Percentiles rank a stretch among this genome's conserved stretches.
phyloP scores from a whole-genome alignment of 2,113 vertebrate species.

The Setophaga kirtlandii region DNA sequence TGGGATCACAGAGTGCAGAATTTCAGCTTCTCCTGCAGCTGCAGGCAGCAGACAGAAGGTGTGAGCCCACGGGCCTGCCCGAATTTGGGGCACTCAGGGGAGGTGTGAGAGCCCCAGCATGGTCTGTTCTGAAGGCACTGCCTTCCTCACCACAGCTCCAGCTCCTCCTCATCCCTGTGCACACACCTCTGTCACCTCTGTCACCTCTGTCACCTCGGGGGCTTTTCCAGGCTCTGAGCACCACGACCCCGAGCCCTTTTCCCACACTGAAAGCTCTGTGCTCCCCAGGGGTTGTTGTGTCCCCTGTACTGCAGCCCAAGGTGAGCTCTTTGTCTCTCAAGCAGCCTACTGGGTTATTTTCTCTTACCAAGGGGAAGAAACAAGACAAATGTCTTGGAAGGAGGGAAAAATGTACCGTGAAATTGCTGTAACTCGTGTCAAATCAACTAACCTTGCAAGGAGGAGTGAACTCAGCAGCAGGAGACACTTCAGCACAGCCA shows the following conservation, averaged over 20 bases:
- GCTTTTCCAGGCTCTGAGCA: background rate
- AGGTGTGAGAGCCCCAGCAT: too few relatives aligned
- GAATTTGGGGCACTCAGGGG: background rate
- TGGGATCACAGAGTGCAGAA: background rate
- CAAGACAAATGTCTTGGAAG: background rate
- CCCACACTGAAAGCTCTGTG: background rate
- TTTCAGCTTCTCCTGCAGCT: background rate
- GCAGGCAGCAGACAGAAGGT: background rate
- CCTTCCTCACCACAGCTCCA: rapidly evolving
- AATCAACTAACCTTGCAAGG: background rate
- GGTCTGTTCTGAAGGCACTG: rapidly evolving
- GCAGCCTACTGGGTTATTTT: background rate
- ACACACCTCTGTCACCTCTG: background rate
- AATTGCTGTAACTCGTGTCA: background rate
- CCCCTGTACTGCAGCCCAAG: background rate
- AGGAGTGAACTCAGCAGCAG: background rate
- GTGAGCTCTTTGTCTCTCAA: background rate
- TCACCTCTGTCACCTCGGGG: background rate
- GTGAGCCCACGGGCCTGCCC: background rate
- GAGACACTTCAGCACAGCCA: background rate
- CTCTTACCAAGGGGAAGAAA: background rate
- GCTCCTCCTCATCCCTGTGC: background rate
- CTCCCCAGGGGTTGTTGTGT: background rate
- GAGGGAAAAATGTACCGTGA: background rate
- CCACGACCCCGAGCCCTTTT: background rate